phyloP scores from a whole-genome alignment of 2,113 vertebrate species.

The Hydrochoerus hydrochaeris region DNA sequence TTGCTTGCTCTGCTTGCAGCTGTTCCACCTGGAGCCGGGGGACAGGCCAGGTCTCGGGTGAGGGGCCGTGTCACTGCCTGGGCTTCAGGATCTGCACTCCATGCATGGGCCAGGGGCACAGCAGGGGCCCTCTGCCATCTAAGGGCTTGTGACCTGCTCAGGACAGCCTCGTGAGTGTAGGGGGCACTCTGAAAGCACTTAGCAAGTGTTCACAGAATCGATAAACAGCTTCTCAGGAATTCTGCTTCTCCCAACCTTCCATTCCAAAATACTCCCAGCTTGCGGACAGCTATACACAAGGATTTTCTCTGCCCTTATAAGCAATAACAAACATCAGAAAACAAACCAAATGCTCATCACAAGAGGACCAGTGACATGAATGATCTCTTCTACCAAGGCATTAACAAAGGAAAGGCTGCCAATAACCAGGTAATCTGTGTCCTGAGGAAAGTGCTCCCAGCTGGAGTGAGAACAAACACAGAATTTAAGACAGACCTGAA shows the following conservation, averaged over 20 bases:
- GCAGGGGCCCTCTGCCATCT: fast-evolving
- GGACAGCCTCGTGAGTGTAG: fast-evolving
- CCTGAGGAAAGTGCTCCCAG: not conserved
- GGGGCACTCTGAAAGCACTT: fast-evolving
- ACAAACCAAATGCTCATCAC: not conserved
- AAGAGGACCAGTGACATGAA: not conserved
- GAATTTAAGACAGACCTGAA: not conserved
- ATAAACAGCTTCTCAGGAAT: slow-evolving; percentile 28
- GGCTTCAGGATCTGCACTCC: not conserved
- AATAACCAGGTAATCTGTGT: not conserved
- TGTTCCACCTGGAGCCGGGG: slow-evolving; percentile 93
- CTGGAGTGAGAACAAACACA: not conserved
- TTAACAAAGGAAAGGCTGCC: not conserved
- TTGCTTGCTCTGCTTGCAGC: slow-evolving; percentile 98
- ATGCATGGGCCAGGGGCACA: fast-evolving
- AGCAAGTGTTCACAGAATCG: not conserved
- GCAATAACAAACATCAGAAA: slow-evolving; percentile 33
- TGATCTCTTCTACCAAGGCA: no score
- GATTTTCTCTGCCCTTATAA: slow-evolving; percentile 45
- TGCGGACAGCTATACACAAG: not conserved
- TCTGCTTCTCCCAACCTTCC: not conserved
- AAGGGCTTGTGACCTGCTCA: not conserved
- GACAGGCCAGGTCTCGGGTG: not conserved
- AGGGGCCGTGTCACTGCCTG: fast-evolving
- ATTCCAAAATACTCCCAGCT: slow-evolving; percentile 47